These are phyloP conservation scores for Volucella zonaria DNA, from an alignment of 2,888 invertebrate species.

Conservation along the genomic window DNA sequence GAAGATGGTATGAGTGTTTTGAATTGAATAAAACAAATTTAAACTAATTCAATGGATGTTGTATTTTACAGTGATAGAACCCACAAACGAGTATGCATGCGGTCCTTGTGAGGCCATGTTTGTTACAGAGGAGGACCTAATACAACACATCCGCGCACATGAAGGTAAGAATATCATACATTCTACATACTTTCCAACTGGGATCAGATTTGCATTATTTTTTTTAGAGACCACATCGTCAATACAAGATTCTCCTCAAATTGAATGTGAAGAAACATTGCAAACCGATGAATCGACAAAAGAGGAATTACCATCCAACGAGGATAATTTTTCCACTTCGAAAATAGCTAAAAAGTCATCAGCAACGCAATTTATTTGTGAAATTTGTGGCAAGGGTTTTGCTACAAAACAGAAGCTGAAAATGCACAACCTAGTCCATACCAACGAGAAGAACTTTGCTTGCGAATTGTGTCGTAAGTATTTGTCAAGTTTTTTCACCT, in stretches of 20 bases:
- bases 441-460: constrained; percentile 59
- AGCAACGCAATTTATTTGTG: constrained; percentile 52
- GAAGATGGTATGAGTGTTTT: constrained; percentile 13
- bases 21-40: too few species aligned
- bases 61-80: background rate
- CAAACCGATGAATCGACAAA: background rate
- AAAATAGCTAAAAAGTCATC: background rate
- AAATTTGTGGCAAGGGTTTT: constrained; percentile 71
- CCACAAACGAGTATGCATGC: background rate
- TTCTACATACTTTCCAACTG: background rate
- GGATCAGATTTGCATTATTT: too few species aligned
- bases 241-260: background rate
- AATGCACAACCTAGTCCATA: constrained; percentile 67
- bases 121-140: background rate
- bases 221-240: background rate
- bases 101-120: background rate
- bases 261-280: background rate
- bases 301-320: too few species aligned
- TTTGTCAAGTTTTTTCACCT: background rate
- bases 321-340: background rate
- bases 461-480: constrained; percentile 58
- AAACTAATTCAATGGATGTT: background rate
- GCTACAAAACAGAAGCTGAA: constrained; percentile 69
- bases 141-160: background rate
- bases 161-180: background rate